These are phyloP conservation scores for Triops longicaudatus DNA, from an alignment of 1,140 invertebrate genomes.

Conservation along the genomic window DNA sequence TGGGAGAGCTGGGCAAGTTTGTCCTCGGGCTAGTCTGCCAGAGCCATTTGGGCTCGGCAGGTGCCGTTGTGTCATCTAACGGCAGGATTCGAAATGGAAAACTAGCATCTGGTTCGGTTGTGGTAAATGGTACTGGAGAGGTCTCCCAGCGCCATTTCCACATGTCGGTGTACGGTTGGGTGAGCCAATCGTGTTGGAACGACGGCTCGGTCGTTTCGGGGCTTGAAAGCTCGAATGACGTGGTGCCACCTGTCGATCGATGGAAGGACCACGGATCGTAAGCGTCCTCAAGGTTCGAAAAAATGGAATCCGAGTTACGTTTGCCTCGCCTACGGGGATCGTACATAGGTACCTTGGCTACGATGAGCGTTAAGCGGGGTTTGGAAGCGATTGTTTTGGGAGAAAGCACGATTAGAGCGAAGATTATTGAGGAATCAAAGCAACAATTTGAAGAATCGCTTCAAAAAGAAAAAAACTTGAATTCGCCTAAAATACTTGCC, in stretches of 20 bases:
- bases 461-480: too few relatives aligned
- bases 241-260: background rate
- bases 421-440: too few relatives aligned
- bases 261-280: slow-evolving; percentile 31
- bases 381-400: too few relatives aligned
- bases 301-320: background rate
- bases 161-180: background rate
- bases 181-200: slow-evolving; percentile 4
- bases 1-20: background rate
- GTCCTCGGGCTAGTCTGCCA: background rate
- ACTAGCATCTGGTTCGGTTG: background rate
- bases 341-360: background rate
- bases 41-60: background rate
- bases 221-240: background rate
- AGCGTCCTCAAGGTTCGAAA: slow-evolving; percentile 15
- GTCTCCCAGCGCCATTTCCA: slow-evolving; percentile 5
- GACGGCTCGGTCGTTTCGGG: background rate
- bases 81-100: background rate
- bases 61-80: background rate
- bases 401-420: too few relatives aligned
- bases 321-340: background rate
- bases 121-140: background rate
- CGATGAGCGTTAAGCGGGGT: background rate
- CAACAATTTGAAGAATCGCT: too few relatives aligned
- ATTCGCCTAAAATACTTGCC: slow-evolving; percentile 39